phyloP scores from a whole-genome alignment of 2,888 invertebrate genomes.

The Phytoseiulus persimilis region DNA sequence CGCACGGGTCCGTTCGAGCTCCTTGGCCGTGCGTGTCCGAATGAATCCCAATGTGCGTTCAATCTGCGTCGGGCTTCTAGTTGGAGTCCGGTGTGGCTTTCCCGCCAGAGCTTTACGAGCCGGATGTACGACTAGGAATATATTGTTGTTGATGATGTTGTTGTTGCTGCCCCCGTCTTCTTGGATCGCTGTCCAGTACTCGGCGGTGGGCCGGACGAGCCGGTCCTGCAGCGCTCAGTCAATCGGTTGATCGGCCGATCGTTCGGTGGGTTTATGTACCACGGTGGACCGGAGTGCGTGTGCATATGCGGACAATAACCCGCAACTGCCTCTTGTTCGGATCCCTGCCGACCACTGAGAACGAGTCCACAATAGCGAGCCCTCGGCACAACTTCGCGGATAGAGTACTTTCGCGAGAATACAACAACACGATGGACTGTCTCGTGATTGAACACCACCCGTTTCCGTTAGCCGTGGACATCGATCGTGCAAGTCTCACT shows the following conservation, averaged over 20 bases:
- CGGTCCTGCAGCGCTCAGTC: not conserved
- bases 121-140: not conserved
- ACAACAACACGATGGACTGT: not conserved
- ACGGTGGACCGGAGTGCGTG: not conserved
- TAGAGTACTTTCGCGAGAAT: not conserved
- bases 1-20: not conserved
- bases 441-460: not conserved
- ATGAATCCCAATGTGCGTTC: too few relatives aligned
- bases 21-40: not conserved
- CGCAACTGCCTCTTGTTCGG: not conserved
- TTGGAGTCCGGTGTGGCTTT: not conserved
- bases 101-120: not conserved
- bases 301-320: not conserved
- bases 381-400: not conserved
- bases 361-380: not conserved
- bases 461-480: not conserved
- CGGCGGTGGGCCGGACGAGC: not conserved
- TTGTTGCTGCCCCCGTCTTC: not conserved
- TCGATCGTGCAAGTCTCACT: not conserved
- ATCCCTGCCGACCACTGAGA: not conserved
- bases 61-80: too few relatives aligned
- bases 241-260: not conserved
- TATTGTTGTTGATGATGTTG: not conserved
- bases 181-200: not conserved
- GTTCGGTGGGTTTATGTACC: not conserved